Base-by-base conservation (phyloP, 2,888 invertebrate species). In the Zele albiditarsus region DNA sequence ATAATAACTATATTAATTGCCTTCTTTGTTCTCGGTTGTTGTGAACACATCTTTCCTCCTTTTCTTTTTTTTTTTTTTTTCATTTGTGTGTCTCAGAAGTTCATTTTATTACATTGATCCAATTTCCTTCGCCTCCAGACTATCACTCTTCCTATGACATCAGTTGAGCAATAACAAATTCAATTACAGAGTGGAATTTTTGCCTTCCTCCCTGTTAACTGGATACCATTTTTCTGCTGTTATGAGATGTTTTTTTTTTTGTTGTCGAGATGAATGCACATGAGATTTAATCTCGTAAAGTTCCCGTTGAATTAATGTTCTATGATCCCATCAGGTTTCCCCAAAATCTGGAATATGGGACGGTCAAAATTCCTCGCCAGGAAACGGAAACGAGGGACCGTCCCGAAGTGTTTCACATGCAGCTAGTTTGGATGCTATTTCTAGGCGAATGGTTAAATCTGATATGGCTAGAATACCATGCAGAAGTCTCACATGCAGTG, bases 401-500 rank as follows among this genome's bases (percentile, higher is more conserved):
- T 88, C 89, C 38, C 84, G 89, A 42, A 86, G 90, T 77, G 88
- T 90, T 60, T 90, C 92, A 67, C 92, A 92, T 82, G 92, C 92
- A 27, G 91, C 92, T 70, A 92, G 92, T 81, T 86, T 92, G 84
- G 92, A 92, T 84, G 92, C 92, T 75, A 92, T 92, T 82, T 91
- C 92, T 73, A 90, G 90, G 80, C 86, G 90, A 77, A 82, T 84
- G 77, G 83, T 86, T 31, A 89, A 87, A 75, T 85, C 86, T 78
- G 87, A 88, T 69, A 71, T 85, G 46, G 79, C 87, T 73, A 87
- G 88, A 81, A 86, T 85, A 70, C 90, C 90, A 20, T 89, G 89
- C 80, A 86, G 90, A 83, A 91, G 91, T 84, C 91, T 92, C 79
- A 91, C 91, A 83, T 90, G 92, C 89, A 91, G 91, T 87, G 90